Percentiles rank a stretch among this genome's conserved stretches.
Evolutionary conservation across 2,888 invertebrate genomes (phyloP).

Genomic region (Aphodius granarius): DNA sequence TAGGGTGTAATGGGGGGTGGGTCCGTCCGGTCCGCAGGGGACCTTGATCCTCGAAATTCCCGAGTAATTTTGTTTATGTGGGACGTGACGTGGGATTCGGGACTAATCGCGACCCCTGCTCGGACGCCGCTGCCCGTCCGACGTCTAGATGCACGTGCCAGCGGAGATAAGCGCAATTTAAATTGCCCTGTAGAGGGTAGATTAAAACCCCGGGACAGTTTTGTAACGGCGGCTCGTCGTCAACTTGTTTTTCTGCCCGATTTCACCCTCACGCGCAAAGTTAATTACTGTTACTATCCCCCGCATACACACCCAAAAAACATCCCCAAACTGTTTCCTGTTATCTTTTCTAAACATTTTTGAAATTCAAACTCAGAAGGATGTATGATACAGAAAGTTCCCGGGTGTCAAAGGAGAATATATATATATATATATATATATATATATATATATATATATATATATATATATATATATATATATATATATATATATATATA

Average conservation of each 20-base stretch:
- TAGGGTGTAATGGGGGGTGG: conserved; percentile 26
- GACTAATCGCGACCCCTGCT: conserved; percentile 24
- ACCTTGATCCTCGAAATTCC: conserved; percentile 42
- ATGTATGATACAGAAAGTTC: too few relatives aligned
- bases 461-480: too few relatives aligned
- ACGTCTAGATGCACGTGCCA: conserved; percentile 13
- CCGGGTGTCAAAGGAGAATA: neutral
- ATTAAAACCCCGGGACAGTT: conserved; percentile 37
- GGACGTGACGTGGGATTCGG: conserved; percentile 39
- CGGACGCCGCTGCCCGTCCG: conserved; percentile 2
- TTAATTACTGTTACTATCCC: neutral
- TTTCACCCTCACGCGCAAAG: conserved; percentile 50
- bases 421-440: neutral
- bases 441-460: too few relatives aligned
- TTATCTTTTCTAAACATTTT: neutral
- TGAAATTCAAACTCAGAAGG: neutral
- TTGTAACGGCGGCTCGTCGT: conserved; percentile 33
- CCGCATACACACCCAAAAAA: neutral
- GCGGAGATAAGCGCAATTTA: conserved; percentile 36
- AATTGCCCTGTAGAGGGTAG: conserved; percentile 37
- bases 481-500: too few relatives aligned
- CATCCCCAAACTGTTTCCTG: too few relatives aligned
- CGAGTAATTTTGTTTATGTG: conserved; percentile 52
- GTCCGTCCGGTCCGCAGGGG: conserved; percentile 19
- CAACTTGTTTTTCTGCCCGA: conserved; percentile 58